These are phyloP conservation scores for Melanaphis sacchari DNA, from an alignment of 1,140 invertebrate species.

Conservation along the genomic window DNA sequence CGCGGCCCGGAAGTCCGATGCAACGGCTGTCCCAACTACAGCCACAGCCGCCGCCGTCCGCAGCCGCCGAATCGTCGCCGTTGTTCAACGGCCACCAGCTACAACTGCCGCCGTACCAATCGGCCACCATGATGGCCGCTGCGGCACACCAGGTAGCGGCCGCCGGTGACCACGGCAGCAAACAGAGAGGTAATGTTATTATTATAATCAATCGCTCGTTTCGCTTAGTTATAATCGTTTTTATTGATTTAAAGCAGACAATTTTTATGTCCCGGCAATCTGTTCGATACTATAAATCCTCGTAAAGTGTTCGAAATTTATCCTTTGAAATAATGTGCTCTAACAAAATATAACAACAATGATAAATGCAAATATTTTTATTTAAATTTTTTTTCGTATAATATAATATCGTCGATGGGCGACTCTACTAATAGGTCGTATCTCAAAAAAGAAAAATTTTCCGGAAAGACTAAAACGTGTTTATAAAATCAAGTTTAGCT, in stretches of 20 bases:
- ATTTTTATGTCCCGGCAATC: neutral
- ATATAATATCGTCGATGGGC: neutral
- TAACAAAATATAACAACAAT: too few species aligned
- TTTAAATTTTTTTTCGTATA: neutral
- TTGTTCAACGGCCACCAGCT: constrained; percentile 48
- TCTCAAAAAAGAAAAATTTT: too few species aligned
- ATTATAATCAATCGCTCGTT: neutral
- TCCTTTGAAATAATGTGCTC: neutral
- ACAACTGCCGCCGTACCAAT: neutral
- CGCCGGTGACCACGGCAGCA: constrained; percentile 23
- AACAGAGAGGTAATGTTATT: constrained; percentile 27
- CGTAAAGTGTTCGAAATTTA: too few species aligned
- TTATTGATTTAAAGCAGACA: neutral
- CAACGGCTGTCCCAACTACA: neutral
- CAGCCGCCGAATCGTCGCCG: neutral
- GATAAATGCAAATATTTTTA: neutral
- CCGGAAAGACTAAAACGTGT: too few species aligned
- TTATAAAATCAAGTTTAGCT: too few species aligned
- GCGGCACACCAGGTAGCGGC: constrained; percentile 2
- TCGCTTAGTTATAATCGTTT: neutral
- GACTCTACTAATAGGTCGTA: too few species aligned
- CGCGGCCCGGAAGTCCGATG: neutral
- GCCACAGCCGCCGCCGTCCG: neutral
- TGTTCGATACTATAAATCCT: neutral
- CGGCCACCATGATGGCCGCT: constrained; percentile 11